A percentile compares a stretch with the other conserved stretches of the same genome.
Conservation (phyloP, 2,113 vertebrate genomes). For the Recurvirostra avosetta region DNA sequence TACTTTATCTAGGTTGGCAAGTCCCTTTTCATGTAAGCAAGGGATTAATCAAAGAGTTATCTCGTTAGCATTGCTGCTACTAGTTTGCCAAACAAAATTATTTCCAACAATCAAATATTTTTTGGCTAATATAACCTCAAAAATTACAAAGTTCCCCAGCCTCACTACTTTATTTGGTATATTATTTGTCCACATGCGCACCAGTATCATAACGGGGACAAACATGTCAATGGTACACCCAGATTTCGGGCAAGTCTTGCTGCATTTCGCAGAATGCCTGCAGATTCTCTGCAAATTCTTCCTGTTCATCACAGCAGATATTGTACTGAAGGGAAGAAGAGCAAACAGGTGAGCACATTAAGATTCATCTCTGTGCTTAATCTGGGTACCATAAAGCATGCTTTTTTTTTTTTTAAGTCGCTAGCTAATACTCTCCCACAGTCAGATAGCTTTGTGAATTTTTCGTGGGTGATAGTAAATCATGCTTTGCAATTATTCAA, state of each 20-base stretch:
- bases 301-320: accelerated
- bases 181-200: not conserved
- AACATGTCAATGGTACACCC: not conserved
- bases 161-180: not conserved
- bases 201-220: not conserved
- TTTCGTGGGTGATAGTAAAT: not conserved
- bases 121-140: not conserved
- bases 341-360: not conserved
- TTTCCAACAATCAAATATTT: not conserved
- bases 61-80: not conserved
- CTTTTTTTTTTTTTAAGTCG: not conserved
- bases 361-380: not conserved
- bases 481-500: not conserved
- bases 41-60: not conserved
- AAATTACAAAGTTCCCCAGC: not conserved
- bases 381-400: not conserved
- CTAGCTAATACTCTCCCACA: not conserved
- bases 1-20: not conserved
- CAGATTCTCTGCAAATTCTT: not conserved
- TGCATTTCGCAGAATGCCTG: not conserved
- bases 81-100: not conserved
- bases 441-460: not conserved
- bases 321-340: not conserved
- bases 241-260: not conserved
- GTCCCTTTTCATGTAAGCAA: not conserved